Conservation (phyloP, 37 sponge, comb jelly and placozoan genomes). For the Dysidea cf. avara region DNA sequence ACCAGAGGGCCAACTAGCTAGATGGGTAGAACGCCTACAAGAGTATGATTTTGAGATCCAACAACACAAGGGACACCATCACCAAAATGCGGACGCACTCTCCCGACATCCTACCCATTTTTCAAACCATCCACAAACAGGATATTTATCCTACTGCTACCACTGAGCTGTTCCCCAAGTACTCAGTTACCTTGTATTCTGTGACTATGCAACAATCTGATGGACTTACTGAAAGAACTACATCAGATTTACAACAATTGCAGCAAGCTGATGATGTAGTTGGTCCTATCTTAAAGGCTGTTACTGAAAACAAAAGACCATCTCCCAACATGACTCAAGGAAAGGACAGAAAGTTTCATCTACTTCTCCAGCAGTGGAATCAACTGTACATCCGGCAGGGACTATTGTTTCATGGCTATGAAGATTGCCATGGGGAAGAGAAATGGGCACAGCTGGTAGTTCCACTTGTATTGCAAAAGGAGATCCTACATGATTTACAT, state of each 20-base stretch:
- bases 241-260: not conserved
- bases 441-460: conserved; percentile 12
- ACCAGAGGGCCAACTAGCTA: not conserved
- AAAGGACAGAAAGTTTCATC: no score
- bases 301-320: not conserved
- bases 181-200: not conserved
- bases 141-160: no score
- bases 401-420: no score
- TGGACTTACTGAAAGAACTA: no score
- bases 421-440: no score
- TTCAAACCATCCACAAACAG: not conserved
- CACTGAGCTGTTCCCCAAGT: not conserved
- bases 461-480: not conserved
- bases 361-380: no score
- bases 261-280: not conserved
- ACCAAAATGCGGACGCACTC: conserved; percentile 18
- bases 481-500: conserved; percentile 2
- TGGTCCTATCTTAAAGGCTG: not conserved
- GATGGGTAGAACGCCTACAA: conserved; percentile 6
- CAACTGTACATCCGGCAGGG: no score
- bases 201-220: not conserved
- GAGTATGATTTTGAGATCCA: conserved; percentile 15
- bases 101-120: not conserved
- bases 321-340: no score
- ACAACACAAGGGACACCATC: not conserved